Evolutionary conservation across 1,140 invertebrate species (phyloP).

Genomic region (Calliopsis andreniformis): DNA sequence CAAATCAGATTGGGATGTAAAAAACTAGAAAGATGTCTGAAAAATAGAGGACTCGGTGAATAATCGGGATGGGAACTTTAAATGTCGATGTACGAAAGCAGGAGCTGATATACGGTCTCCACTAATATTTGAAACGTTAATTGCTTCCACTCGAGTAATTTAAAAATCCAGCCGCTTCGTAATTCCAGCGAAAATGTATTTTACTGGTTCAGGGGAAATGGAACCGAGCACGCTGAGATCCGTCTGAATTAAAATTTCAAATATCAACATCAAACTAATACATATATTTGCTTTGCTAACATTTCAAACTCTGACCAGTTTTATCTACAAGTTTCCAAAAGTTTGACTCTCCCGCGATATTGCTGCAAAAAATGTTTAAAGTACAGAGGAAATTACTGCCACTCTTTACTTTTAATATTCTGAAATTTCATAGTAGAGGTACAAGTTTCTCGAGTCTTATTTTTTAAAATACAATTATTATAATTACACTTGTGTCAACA

Average conservation of each 20-base stretch:
- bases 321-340: neutral
- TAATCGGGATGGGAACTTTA: neutral
- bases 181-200: neutral
- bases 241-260: constrained; percentile 16
- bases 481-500: too few species aligned
- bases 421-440: too few species aligned
- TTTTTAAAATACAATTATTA: too few species aligned
- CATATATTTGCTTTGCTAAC: neutral
- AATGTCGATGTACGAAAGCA: neutral
- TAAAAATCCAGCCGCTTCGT: neutral
- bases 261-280: neutral
- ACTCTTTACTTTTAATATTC: too few species aligned
- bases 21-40: too few species aligned
- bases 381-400: neutral
- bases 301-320: neutral
- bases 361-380: neutral
- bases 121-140: neutral
- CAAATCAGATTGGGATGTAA: too few species aligned
- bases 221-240: neutral
- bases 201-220: neutral
- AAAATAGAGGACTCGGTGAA: too few species aligned
- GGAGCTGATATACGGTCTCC: neutral
- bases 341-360: neutral
- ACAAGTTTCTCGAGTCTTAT: too few species aligned
- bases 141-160: neutral